phyloP scores from a whole-genome alignment of 1,140 invertebrate genomes.

The Heliconius melpomene region DNA sequence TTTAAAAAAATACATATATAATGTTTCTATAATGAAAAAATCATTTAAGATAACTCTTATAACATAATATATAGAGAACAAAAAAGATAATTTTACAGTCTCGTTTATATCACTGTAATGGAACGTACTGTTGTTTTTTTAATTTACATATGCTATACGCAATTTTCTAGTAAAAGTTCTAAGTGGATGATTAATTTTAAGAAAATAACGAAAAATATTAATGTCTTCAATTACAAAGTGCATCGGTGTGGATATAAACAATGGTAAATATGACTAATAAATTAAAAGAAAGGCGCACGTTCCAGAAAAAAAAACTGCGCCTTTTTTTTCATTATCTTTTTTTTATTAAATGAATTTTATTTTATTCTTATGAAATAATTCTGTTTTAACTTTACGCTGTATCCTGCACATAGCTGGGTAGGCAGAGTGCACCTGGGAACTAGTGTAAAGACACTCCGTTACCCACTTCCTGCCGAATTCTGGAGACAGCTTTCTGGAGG shows the following conservation, averaged over 20 bases:
- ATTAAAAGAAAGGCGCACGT: neutral
- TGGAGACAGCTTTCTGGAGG: too few species aligned
- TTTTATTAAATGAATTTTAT: neutral
- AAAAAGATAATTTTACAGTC: conserved; percentile 19
- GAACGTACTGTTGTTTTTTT: conserved; percentile 31
- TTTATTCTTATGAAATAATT: neutral
- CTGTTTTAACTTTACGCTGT: too few species aligned
- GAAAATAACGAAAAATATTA: conserved; percentile 7
- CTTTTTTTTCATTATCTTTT: too few species aligned
- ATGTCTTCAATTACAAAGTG: neutral
- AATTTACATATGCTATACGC: conserved; percentile 21
- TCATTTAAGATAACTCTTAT: conserved; percentile 32
- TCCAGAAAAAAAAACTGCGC: neutral
- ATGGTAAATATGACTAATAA: conserved; percentile 4
- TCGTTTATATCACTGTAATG: conserved; percentile 27
- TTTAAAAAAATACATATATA: conserved; percentile 17
- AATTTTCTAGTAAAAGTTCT: conserved; percentile 15
- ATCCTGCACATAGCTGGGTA: too few species aligned
- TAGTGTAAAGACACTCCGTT: too few species aligned
- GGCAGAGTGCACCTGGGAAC: too few species aligned
- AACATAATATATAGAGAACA: neutral
- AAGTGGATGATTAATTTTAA: neutral
- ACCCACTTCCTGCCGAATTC: too few species aligned
- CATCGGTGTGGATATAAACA: neutral
- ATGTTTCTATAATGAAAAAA: conserved; percentile 27